These are phyloP conservation scores for Pristionchus mayeri DNA, from an alignment of 2,888 invertebrate species.

Conservation along the genomic window DNA sequence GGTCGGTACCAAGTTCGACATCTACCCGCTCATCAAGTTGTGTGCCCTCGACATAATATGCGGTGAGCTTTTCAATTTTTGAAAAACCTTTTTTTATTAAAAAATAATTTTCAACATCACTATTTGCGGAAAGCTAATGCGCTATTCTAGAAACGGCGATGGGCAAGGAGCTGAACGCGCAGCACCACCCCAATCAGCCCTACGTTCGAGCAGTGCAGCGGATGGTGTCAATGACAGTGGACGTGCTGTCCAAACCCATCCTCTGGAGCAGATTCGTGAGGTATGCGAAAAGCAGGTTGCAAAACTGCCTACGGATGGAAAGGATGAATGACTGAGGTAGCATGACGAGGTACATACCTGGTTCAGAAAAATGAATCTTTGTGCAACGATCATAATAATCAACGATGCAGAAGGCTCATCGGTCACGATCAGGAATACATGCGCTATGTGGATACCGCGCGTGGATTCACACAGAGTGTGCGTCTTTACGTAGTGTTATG, in stretches of 20 bases:
- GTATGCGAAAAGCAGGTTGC: neutral
- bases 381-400: too few relatives aligned
- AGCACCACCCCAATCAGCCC: slow-evolving; percentile 46
- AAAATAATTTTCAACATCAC: neutral
- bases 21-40: slow-evolving; percentile 46
- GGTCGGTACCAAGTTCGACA: neutral
- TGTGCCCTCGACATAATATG: slow-evolving; percentile 41
- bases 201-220: slow-evolving; percentile 23
- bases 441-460: neutral
- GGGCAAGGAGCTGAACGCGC: slow-evolving; percentile 44
- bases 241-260: neutral
- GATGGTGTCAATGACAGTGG: neutral
- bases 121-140: too few relatives aligned
- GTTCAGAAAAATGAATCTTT: too few relatives aligned
- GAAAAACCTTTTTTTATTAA: neutral
- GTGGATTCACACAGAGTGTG: neutral
- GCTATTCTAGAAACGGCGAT: slow-evolving; percentile 45
- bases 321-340: too few relatives aligned
- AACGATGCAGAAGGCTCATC: neutral
- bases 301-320: too few relatives aligned
- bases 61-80: neutral
- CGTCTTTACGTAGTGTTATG: neutral
- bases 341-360: too few relatives aligned
- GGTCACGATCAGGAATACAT: neutral
- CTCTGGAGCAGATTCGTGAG: neutral